Evolutionary conservation across 2,888 invertebrate genomes (phyloP), one percentile per base, ranked within the genome.

Genomic region (Limnephilus lunatus): DNA sequence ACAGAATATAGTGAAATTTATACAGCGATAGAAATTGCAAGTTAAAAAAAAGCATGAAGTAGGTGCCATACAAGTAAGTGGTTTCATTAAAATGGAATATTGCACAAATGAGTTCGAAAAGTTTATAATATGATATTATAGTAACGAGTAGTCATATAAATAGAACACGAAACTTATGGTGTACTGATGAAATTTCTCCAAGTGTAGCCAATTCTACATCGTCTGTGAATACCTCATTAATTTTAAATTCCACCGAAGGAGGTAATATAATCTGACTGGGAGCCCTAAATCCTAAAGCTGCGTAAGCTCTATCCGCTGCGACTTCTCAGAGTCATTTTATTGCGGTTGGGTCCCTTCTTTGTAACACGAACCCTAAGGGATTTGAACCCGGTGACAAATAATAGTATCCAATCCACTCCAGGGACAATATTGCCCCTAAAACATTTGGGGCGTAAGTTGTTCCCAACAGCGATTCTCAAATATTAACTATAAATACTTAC

Each of bases 291-390:
- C 31, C 83, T 83, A 32, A 53, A 68, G 68, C 68, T n/a, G 25
- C 25, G 68, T 25, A 68, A 68, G 68, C 68, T 68, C 68, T n/a
- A 7, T 19, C n/a, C 25, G 68, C 25, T 68, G 14, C 11, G 31
- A 32, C 81, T 91, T 87, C 91, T 81, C n/a, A 30, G 87, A 53
- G 32, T 32, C 44, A 48, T 87, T 91, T 91, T 91, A 91, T 87
- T 87, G 87, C 91, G 81, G 91, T 88, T 82, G 53, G 53, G 48
- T 81, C 32, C 87, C 35, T 91, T 91, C 91, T 80, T 32, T 91
- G 91, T 81, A 91, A 91, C 25, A 80, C 32, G 53, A 91, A 48
- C 91, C 87, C 82, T 87, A n/a, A 31, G 91, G 91, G 91, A 87
- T 81, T 91, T 32, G 80, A 85, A 48, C 90, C 39, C 31, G 48